Base-by-base conservation (phyloP, 2,888 invertebrate genomes). In the Galeopsomyia nigrocyanea region DNA sequence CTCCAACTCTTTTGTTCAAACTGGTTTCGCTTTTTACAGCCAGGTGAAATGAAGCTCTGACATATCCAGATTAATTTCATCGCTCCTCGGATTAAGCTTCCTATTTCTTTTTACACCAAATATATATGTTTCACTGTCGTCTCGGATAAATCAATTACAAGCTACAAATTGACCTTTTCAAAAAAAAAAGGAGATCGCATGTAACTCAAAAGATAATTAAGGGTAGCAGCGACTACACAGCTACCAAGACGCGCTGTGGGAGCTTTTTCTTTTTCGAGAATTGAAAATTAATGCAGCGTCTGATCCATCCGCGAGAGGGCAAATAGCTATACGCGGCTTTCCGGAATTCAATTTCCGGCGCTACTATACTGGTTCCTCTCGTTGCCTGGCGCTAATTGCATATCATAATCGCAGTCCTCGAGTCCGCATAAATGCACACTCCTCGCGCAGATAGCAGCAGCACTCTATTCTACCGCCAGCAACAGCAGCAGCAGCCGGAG, bases 341-440 rank as follows among this genome's bases (percentile, higher is more conserved):
- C 68, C 63, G 68, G 63, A 68, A 68, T 72, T 63, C 68, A 72
- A 68, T 72, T 72, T 72, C 72, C 72, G 72, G 16, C 61, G 65
- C 65, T n/a, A 7, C 10, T 16, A 22, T 50, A 68, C 63, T 63
- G 49, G 56, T 63, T 62, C 57, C 69, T 63, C 47, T 2, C 16
- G n/a, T 26, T 26, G 26, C 3, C 26, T 26, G 26, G 56, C 39
- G 70, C 58, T 64, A 64, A 70, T 70, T 70, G 64, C 56, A 10
- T 21, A 39, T 62, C 62, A 22, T 70, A 62, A 68, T 68, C 60
- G 60, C 68, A 53, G 50, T 14, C 22, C 16, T 56, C 3, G 3
- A 13, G 56, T 56, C 16, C 16, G 49, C 16, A 16, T 64, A 64
- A 64, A 55, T 64, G 64, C 22, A 55, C 64, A 55, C 26, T 64